Conservation (phyloP, 2,888 invertebrate species). For the Allacma fusca region DNA sequence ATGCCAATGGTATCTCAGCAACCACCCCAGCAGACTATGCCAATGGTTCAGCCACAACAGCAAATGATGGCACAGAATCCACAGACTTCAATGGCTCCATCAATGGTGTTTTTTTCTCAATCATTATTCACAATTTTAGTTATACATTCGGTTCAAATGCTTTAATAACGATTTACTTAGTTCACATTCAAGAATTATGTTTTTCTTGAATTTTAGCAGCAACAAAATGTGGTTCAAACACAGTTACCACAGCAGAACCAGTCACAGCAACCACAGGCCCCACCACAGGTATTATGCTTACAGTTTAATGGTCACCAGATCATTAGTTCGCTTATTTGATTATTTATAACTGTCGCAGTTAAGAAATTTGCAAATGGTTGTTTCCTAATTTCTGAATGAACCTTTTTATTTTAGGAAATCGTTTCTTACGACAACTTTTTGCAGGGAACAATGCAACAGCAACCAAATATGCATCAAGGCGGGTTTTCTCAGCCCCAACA, state of each 20-base stretch:
- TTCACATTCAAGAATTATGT: too few relatives aligned
- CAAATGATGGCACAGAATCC: constrained; percentile 29
- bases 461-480: constrained; percentile 28
- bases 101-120: constrained; percentile 24
- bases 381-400: too few relatives aligned
- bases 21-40: constrained; percentile 63
- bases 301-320: too few relatives aligned
- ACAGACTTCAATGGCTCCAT: constrained; percentile 23
- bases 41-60: constrained; percentile 33
- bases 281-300: background rate
- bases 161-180: too few relatives aligned
- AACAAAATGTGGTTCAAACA: background rate
- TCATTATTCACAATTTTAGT: too few relatives aligned
- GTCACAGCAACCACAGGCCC: constrained; percentile 1
- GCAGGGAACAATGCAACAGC: constrained; percentile 27
- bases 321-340: too few relatives aligned
- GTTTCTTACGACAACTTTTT: too few relatives aligned
- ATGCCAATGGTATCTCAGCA: constrained; percentile 68
- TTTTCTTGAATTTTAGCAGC: background rate
- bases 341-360: too few relatives aligned
- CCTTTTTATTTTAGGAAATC: too few relatives aligned
- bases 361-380: too few relatives aligned
- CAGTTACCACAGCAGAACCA: constrained; percentile 18
- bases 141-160: too few relatives aligned
- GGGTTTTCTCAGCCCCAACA: constrained; percentile 34